Percentiles rank a stretch among this genome's conserved stretches.
Evolutionary conservation across 2,888 invertebrate genomes (phyloP).

Genomic region (Enoplolaimus lenunculus): DNA sequence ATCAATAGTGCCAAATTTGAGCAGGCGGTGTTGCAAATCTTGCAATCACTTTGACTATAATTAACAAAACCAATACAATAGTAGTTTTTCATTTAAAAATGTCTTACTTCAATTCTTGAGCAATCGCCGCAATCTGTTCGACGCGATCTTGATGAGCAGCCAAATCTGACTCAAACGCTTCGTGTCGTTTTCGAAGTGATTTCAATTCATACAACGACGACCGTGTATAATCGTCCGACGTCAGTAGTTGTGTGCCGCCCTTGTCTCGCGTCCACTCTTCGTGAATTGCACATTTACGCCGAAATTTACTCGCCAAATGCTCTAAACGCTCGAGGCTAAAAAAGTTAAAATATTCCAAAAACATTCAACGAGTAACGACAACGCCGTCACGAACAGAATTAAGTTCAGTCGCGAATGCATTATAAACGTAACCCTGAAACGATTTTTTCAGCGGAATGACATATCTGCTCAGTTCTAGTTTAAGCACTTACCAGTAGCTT

Average conservation of each 20-base stretch:
- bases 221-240: slow-evolving; percentile 88
- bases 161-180: slow-evolving; percentile 97
- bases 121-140: slow-evolving; percentile 98
- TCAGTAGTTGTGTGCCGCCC: slow-evolving; percentile 95
- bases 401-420: too few species aligned
- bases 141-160: slow-evolving; percentile 99
- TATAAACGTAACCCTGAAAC: too few species aligned
- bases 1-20: too few species aligned
- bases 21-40: too few species aligned
- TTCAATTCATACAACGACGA: slow-evolving; percentile 94
- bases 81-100: too few species aligned
- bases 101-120: slow-evolving; percentile 97
- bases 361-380: too few species aligned
- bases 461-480: too few species aligned
- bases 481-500: too few species aligned
- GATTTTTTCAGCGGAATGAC: too few species aligned
- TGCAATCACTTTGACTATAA: too few species aligned
- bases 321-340: slow-evolving; percentile 77
- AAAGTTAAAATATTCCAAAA: too few species aligned
- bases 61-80: too few species aligned
- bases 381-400: neutral
- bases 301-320: slow-evolving; percentile 98
- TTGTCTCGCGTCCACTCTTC: slow-evolving; percentile 98
- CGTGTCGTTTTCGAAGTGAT: slow-evolving; percentile 98
- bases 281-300: slow-evolving; percentile 97